Evolutionary conservation across 2,113 vertebrate species (phyloP), one percentile per base, ranked within the genome.

Genomic region (Lamprotornis superbus): DNA sequence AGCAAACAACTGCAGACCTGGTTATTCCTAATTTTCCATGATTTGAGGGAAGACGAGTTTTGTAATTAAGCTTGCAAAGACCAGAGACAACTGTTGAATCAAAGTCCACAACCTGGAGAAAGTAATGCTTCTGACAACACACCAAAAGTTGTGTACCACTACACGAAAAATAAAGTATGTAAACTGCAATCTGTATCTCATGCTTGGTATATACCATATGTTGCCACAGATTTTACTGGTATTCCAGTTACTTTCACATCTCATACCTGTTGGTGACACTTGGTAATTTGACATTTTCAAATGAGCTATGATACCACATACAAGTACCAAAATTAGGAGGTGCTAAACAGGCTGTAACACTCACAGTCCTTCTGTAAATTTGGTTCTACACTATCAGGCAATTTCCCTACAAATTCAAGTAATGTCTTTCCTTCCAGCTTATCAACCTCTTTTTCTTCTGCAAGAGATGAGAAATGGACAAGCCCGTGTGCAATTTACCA

Each of bases 221-320:
- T 3, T 39, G 56, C 22, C 33, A 86, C 15, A 70, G 27, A 68
- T 30, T 74, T 61, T 40, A 79, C 1, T 11, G 7, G 18, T 56
- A 69, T 60, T 70, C 7, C 50, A 60, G 16, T 33, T 61, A 61
- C 31, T 30, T 47, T 65, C 35, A 44, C 5, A 30, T 65, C 10
- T 87, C 31, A 42, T 5, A 31, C 10, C 11, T 64, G 9, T 28
- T 21, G 4, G 8, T 42, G 8, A n/a, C 56, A 83, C 3, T 23
- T 23, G 6, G 7, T 23, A 42, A 70, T 44, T 44, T 60, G 19
- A 71, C 30, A 28, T 28, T 77, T 91, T 33, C 37, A 83, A 83
- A 75, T 15, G 4, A 73, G 20, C n/a, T 46, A 44, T 3, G 5
- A 86, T 22, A 40, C 9, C 40, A 53, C 0, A 0, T 7, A 49